Conservation (phyloP, 2,113 vertebrate species). For the Anhinga anhinga region DNA sequence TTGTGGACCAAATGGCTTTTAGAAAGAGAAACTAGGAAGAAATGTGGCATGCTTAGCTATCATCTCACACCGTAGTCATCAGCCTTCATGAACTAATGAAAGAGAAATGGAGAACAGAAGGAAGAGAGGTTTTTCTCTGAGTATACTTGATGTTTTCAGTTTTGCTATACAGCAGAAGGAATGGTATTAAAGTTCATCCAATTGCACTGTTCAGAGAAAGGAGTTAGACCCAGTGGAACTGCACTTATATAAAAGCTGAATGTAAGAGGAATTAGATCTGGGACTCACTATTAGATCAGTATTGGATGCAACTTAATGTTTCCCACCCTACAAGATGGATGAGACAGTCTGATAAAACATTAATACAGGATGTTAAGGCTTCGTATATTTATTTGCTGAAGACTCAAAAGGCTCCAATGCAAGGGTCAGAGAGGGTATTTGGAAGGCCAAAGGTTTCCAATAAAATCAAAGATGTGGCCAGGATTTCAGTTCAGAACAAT, state of each 20-base stretch:
- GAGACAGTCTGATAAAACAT: background rate
- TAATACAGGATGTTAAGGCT: background rate
- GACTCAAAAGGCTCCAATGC: background rate
- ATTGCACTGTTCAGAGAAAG: background rate
- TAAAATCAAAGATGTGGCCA: background rate
- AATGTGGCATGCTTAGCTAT: background rate
- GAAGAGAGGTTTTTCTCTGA: background rate
- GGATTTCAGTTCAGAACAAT: background rate
- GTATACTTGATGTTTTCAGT: background rate
- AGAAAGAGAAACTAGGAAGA: background rate
- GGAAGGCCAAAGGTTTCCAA: background rate
- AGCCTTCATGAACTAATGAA: background rate
- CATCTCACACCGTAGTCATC: background rate
- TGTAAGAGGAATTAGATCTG: background rate
- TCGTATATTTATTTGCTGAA: background rate
- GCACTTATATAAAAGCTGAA: background rate
- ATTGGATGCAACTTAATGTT: background rate
- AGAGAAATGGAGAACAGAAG: background rate
- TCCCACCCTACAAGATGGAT: background rate
- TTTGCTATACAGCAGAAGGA: background rate
- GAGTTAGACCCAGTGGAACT: background rate
- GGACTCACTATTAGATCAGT: background rate
- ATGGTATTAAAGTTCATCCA: background rate
- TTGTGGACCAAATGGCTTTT: background rate
- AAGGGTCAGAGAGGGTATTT: background rate